Evolutionary conservation across 2,113 vertebrate species (phyloP).

Genomic region (Passer domesticus): DNA sequence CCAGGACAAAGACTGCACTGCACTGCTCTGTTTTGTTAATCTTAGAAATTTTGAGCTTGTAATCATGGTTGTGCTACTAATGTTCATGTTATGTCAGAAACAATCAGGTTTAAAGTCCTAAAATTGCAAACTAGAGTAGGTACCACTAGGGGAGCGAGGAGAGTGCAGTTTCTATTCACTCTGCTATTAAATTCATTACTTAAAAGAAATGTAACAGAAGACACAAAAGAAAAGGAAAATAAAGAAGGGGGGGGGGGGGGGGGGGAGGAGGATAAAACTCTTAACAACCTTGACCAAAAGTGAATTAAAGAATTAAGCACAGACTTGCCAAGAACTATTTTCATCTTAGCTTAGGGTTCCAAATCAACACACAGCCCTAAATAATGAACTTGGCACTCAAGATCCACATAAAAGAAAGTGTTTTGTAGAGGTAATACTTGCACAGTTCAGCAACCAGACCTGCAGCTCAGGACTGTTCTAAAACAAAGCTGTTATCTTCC

Average conservation of each 20-base stretch:
- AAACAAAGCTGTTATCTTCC: background rate
- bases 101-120: background rate
- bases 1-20: background rate
- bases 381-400: background rate
- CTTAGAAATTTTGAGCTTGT: background rate
- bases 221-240: background rate
- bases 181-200: background rate
- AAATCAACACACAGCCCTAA: background rate
- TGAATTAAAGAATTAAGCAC: background rate
- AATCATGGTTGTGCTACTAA: background rate
- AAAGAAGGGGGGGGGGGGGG: background rate
- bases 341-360: background rate
- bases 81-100: background rate
- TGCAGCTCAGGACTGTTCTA: background rate
- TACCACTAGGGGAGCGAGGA: background rate
- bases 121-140: background rate
- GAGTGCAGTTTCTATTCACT: background rate
- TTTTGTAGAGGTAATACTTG: background rate
- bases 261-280: background rate
- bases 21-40: background rate
- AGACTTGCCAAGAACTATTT: slow-evolving; percentile 6
- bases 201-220: background rate
- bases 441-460: background rate
- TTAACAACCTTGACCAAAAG: background rate
- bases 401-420: slow-evolving; percentile 3